These are phyloP conservation scores for Diadegma fenestrale DNA, from an alignment of 2,888 invertebrate genomes.

Conservation along the genomic window DNA sequence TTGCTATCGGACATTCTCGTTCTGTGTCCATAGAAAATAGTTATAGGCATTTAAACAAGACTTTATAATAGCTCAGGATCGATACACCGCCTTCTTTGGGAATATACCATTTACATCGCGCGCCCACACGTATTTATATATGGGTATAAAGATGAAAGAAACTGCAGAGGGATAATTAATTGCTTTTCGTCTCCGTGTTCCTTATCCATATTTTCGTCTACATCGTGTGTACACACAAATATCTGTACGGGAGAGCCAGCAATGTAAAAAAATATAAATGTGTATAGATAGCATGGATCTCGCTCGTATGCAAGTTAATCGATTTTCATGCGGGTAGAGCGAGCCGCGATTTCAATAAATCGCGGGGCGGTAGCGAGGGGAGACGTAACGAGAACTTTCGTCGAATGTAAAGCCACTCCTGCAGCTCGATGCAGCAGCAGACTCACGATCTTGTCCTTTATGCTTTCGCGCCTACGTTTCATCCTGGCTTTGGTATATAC, in stretches of 20 bases:
- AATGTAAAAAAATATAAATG: conserved; percentile 12
- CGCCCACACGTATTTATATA: conserved; percentile 13
- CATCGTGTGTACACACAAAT: conserved; percentile 29
- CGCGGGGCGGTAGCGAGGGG: conserved; percentile 29
- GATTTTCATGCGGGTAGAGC: conserved; percentile 63
- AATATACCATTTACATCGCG: conserved; percentile 24
- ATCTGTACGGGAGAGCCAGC: not conserved
- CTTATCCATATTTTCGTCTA: conserved; percentile 48
- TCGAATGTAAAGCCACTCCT: conserved; percentile 60
- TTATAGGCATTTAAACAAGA: conserved; percentile 17
- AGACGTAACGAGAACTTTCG: conserved; percentile 40
- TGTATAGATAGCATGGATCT: conserved; percentile 13
- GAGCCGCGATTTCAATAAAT: conserved; percentile 64
- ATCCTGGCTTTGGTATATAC: conserved; percentile 45
- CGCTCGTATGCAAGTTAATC: conserved; percentile 58
- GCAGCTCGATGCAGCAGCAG: conserved; percentile 34
- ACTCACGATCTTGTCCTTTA: conserved; percentile 68
- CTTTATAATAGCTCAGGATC: conserved; percentile 37
- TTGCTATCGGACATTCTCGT: conserved; percentile 33
- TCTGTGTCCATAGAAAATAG: conserved; percentile 26
- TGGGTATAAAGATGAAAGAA: conserved; percentile 51
- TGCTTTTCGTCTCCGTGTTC: conserved; percentile 40
- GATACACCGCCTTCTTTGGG: conserved; percentile 56
- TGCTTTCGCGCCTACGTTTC: conserved; percentile 63
- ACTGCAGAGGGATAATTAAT: conserved; percentile 60